Conservation (phyloP, 2,113 vertebrate species). For the Falcunculus frontatus region DNA sequence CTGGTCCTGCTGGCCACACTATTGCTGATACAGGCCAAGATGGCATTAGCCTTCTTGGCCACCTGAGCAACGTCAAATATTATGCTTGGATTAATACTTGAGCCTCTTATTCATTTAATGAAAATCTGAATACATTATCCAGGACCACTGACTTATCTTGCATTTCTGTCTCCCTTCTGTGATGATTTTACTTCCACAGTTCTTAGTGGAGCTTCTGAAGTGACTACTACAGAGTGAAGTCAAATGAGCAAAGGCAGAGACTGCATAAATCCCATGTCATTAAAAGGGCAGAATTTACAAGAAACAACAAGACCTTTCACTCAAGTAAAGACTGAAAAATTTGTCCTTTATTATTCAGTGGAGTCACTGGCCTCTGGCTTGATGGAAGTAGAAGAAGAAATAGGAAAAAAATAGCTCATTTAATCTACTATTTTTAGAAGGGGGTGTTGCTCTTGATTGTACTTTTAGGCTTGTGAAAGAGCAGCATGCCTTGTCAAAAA, state of each 20-base stretch:
- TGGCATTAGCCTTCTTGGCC: not conserved
- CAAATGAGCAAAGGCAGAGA: not conserved
- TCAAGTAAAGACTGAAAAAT: not conserved
- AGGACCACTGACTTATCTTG: not conserved
- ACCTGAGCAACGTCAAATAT: not conserved
- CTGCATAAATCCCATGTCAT: rapidly evolving
- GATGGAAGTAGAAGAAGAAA: not conserved
- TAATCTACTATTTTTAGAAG: not conserved
- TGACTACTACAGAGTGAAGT: not conserved
- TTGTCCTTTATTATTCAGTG: not conserved
- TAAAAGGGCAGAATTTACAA: not conserved
- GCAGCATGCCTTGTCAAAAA: not conserved
- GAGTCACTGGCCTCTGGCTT: not conserved
- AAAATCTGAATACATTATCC: not conserved
- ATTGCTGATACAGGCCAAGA: not conserved
- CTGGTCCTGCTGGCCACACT: not conserved
- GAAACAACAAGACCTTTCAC: not conserved
- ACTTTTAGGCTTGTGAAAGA: not conserved
- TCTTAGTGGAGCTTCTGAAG: not conserved
- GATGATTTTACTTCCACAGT: not conserved
- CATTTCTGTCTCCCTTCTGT: not conserved
- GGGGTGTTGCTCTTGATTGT: not conserved
- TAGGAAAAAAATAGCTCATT: not conserved
- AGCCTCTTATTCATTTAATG: not conserved
- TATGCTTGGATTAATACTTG: not conserved